These are phyloP conservation scores for Acipenser oxyrinchus DNA, from an alignment of 2,797 vertebrate species.

Conservation along the genomic window DNA sequence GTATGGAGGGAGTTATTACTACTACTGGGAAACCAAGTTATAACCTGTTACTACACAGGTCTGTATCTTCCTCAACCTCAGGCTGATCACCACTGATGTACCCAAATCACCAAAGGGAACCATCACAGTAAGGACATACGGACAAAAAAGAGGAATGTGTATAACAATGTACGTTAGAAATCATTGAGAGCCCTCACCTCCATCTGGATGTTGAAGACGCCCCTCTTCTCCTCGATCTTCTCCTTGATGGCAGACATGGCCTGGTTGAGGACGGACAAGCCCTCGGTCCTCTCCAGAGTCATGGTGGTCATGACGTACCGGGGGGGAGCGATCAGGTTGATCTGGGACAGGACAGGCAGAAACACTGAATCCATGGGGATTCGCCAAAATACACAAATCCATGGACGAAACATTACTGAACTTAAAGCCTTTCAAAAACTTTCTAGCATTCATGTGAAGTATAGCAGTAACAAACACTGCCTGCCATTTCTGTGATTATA, in stretches of 20 bases:
- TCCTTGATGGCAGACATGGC: constrained; percentile 98
- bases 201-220: constrained; percentile 97
- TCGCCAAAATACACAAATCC: not conserved
- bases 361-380: not conserved
- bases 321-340: constrained; percentile 94
- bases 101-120: too few relatives aligned
- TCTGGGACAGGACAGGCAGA: constrained; percentile 49
- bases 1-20: too few relatives aligned
- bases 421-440: not conserved
- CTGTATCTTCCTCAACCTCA: not conserved
- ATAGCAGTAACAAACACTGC: too few relatives aligned
- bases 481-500: too few relatives aligned
- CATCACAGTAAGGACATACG: not conserved
- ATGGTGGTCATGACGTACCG: constrained; percentile 98
- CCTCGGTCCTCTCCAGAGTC: constrained; percentile 94
- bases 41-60: too few relatives aligned
- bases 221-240: constrained; percentile 95
- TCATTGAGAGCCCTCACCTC: constrained; percentile 59
- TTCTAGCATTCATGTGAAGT: too few relatives aligned
- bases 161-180: too few relatives aligned
- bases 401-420: not conserved
- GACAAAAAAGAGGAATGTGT: not conserved
- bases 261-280: constrained; percentile 91
- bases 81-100: too few relatives aligned
- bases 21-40: too few relatives aligned